Conservation (phyloP, 1,140 invertebrate species). For the Aphaenogaster floridana region DNA sequence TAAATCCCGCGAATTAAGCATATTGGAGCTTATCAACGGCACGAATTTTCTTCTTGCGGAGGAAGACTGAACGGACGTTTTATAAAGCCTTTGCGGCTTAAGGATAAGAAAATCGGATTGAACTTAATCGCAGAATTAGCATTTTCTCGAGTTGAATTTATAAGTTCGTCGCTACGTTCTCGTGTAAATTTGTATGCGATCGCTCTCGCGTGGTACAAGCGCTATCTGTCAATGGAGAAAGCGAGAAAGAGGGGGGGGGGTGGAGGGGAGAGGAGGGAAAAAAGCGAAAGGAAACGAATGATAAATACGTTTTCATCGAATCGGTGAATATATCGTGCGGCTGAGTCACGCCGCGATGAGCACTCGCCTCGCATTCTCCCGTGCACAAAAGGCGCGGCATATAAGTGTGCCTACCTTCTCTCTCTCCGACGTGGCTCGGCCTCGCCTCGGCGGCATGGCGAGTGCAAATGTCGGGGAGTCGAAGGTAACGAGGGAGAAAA, state of each 20-base stretch:
- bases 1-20: conserved; percentile 19
- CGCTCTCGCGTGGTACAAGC: conserved; percentile 11
- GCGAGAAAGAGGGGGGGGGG: neutral
- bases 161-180: neutral
- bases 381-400: conserved; percentile 72
- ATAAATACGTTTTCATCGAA: conserved; percentile 75
- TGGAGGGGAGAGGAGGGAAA: neutral
- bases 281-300: conserved; percentile 24
- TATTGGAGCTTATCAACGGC: conserved; percentile 37
- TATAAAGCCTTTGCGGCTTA: conserved; percentile 23
- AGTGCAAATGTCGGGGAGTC: conserved; percentile 75
- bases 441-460: conserved; percentile 20
- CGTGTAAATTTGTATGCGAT: conserved; percentile 48
- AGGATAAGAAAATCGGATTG: conserved; percentile 55
- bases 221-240: conserved; percentile 10
- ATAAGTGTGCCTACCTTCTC: conserved; percentile 63
- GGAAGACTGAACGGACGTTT: conserved; percentile 9
- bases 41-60: conserved; percentile 12
- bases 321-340: conserved; percentile 63
- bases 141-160: conserved; percentile 45
- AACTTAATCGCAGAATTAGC: conserved; percentile 60
- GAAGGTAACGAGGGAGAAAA: conserved; percentile 73
- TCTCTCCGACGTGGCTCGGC: conserved; percentile 9
- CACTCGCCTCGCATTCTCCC: conserved; percentile 55
- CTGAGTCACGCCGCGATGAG: conserved; percentile 72